Conservation (phyloP, 2,113 vertebrate species). For the Oryctolagus cuniculus region DNA sequence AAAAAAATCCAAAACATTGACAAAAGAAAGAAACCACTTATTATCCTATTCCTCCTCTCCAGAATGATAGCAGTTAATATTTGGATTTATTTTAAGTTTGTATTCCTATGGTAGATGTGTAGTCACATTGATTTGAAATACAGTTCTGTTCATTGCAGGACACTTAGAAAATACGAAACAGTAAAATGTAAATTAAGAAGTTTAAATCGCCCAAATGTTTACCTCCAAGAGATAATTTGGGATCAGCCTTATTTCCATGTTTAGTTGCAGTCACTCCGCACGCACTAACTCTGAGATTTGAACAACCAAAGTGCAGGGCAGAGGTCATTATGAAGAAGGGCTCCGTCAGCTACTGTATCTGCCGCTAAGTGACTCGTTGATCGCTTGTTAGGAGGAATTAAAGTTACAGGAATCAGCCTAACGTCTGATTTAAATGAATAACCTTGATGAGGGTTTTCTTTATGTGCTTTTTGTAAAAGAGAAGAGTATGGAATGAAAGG, state of each 20-base stretch:
- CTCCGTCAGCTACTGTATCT: background rate
- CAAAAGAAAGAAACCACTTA: background rate
- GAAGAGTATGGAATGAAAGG: background rate
- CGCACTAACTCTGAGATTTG: background rate
- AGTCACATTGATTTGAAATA: background rate
- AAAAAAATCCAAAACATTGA: background rate
- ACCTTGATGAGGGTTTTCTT: background rate
- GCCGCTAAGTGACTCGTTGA: background rate
- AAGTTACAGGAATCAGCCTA: background rate
- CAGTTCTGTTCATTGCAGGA: background rate
- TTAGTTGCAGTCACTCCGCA: background rate
- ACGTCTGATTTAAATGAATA: background rate
- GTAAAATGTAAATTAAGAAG: background rate
- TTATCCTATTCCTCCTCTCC: background rate
- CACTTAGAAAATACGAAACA: background rate
- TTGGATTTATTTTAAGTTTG: background rate
- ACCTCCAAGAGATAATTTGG: background rate
- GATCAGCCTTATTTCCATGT: background rate
- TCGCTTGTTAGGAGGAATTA: background rate
- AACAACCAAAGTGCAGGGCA: background rate
- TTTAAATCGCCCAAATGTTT: background rate
- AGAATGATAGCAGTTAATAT: background rate
- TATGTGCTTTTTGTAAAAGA: background rate
- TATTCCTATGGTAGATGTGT: background rate
- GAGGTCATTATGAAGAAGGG: background rate